phyloP scores from a whole-genome alignment of 2,113 vertebrate genomes.

The Cheilinus undulatus region DNA sequence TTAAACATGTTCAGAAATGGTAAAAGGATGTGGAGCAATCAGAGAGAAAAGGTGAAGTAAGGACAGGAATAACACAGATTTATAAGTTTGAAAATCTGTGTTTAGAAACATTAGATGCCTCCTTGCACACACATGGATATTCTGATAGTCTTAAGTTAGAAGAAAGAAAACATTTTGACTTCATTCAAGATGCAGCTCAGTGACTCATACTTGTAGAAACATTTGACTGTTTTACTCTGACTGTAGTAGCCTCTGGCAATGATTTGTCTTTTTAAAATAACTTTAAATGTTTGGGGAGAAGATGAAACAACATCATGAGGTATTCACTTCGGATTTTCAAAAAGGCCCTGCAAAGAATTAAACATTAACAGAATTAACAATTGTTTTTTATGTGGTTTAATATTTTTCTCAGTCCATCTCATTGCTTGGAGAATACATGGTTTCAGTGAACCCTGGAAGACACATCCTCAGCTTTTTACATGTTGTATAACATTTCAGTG shows the following conservation, averaged over 20 bases:
- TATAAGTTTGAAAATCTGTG: constrained; percentile 20
- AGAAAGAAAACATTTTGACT: not conserved
- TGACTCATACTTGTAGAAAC: constrained; percentile 12
- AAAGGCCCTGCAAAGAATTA: constrained; percentile 45
- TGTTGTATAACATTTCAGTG: not conserved
- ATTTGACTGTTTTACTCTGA: constrained; percentile 27
- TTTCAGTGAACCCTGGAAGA: not conserved
- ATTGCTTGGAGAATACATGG: not conserved
- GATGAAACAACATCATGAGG: constrained; percentile 34
- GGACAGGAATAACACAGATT: constrained; percentile 37
- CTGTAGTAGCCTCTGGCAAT: constrained; percentile 37
- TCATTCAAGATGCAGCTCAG: constrained; percentile 29
- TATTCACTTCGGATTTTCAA: constrained; percentile 40
- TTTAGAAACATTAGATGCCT: constrained; percentile 10
- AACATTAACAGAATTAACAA: not conserved
- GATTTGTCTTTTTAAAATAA: constrained; percentile 40
- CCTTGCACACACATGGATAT: not conserved
- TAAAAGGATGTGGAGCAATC: constrained; percentile 46
- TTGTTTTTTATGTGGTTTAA: constrained; percentile 14
- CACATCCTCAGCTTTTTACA: not conserved
- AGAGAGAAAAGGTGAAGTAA: constrained; percentile 39
- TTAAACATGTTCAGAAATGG: constrained; percentile 47
- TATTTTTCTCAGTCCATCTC: not conserved
- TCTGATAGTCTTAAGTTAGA: not conserved
- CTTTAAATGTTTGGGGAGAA: constrained; percentile 29